phyloP scores from a whole-genome alignment of 1,140 invertebrate species.

The Drosophila tani region DNA sequence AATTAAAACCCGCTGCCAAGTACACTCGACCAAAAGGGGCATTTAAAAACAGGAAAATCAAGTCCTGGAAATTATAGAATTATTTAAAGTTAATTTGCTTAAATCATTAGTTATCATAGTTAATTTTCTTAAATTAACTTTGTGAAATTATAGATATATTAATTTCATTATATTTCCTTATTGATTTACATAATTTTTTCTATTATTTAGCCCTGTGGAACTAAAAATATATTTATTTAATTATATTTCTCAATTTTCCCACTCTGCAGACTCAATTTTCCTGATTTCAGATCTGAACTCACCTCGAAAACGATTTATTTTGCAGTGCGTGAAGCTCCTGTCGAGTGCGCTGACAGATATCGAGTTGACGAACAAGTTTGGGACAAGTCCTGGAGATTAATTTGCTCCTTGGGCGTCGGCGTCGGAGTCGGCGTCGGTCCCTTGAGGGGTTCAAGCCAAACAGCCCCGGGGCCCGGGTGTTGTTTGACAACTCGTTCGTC shows the following conservation, averaged over 20 bases:
- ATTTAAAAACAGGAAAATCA: neutral
- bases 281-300: neutral
- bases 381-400: constrained; percentile 42
- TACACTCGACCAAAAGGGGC: neutral
- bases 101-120: too few species aligned
- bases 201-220: too few species aligned
- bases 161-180: too few species aligned
- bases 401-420: constrained; percentile 32
- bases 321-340: constrained; percentile 10
- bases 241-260: too few species aligned
- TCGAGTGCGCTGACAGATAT: constrained; percentile 30
- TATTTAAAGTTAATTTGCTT: neutral
- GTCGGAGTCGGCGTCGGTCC: constrained; percentile 5
- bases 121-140: neutral
- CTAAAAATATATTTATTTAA: too few species aligned
- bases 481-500: constrained; percentile 57
- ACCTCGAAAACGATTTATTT: neutral
- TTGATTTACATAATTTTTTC: too few species aligned
- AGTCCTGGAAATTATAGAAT: neutral
- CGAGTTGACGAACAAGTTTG: constrained; percentile 42
- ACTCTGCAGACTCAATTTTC: neutral
- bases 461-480: neutral
- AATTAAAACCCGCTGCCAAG: constrained; percentile 58
- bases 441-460: constrained; percentile 1
- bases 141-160: too few species aligned